Percentiles rank a stretch among this genome's conserved stretches.
Conservation (phyloP, 1,140 invertebrate species). For the Penaeus indicus region DNA sequence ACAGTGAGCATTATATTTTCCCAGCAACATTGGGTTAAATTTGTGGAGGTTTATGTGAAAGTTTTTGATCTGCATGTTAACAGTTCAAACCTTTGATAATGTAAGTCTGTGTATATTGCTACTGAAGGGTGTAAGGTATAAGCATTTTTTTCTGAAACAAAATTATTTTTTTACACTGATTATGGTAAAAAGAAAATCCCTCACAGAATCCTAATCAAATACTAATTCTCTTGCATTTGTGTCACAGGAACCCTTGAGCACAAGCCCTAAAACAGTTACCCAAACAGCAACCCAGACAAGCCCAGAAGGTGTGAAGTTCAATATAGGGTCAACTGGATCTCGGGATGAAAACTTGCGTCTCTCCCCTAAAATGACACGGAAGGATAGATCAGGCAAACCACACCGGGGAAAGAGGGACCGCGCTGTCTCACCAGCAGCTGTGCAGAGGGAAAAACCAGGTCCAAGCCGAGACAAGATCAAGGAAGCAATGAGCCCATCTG, state of each 20-base stretch:
- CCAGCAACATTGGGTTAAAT: no score
- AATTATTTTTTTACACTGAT: background rate
- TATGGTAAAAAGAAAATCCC: background rate
- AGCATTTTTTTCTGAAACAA: no score
- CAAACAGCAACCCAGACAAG: slow-evolving; percentile 84
- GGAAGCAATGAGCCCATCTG: slow-evolving; percentile 90
- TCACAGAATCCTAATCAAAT: background rate
- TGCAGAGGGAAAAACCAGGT: slow-evolving; percentile 57
- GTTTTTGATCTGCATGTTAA: no score
- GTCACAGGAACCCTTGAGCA: slow-evolving; percentile 62
- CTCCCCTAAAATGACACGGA: slow-evolving; percentile 77
- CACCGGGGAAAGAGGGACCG: slow-evolving; percentile 75
- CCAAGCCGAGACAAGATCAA: slow-evolving; percentile 75
- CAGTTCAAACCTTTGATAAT: no score
- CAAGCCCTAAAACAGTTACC: slow-evolving; percentile 72
- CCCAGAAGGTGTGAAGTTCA: slow-evolving; percentile 77
- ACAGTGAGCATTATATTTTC: no score
- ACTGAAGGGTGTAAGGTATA: no score
- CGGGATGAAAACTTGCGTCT: slow-evolving; percentile 74
- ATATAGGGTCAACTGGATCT: slow-evolving; percentile 73
- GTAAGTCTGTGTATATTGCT: no score
- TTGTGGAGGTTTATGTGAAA: no score
- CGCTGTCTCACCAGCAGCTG: slow-evolving; percentile 75
- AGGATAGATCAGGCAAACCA: slow-evolving; percentile 73
- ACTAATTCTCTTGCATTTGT: slow-evolving; percentile 28